Base-by-base conservation (phyloP, 2,797 vertebrate genomes). In the Characodon lateralis region DNA sequence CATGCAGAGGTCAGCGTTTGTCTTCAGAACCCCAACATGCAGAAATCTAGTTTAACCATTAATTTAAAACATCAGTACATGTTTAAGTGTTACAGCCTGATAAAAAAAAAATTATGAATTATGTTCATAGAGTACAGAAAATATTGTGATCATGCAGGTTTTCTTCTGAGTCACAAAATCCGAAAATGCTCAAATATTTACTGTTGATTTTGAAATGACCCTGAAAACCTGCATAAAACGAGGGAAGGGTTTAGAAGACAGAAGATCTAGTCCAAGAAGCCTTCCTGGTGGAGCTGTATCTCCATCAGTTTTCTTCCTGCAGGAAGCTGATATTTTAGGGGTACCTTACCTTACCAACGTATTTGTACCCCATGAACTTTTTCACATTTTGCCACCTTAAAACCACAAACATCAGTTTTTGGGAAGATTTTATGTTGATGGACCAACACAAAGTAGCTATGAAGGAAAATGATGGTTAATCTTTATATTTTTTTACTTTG, bases 1-100 rank as follows among this genome's bases (percentile, higher is more conserved):
- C 95, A 0, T 88, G 88, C 65, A 90, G 94, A 82, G 95, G 95
- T 96, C 6, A 1, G 87, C 78, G 39, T 55, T 35, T 7, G 14
- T 31, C 7, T 24, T 46, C 46, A 12, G 28, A 13, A 2, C 22
- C 20, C 43, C 50, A 51, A 51, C 14, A 3, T 51, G 12, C 13
- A 51, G 50, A 18, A 51, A 51, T 51, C 13, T 51, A 14, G 13
- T 51, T 51, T 51, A 1, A 16, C 4, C 14, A 18, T 51, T 51
- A 51, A 51, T 14, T 46, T 10, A 51, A 16, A 51, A 48, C 46
- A 48, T 2, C 24, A 26, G n/a, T 51, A 7, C 20, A 55, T 56
- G 55, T n/a, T 24, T 10, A 10, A 56, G 6, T 24, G 55, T 13
- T 26, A 28, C 26, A 58, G n/a, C n/a, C 24, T 58, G 2, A 4